Evolutionary conservation across 2,888 invertebrate genomes (phyloP), one percentile per base, ranked within the genome.

Genomic region (Dicycla oo): DNA sequence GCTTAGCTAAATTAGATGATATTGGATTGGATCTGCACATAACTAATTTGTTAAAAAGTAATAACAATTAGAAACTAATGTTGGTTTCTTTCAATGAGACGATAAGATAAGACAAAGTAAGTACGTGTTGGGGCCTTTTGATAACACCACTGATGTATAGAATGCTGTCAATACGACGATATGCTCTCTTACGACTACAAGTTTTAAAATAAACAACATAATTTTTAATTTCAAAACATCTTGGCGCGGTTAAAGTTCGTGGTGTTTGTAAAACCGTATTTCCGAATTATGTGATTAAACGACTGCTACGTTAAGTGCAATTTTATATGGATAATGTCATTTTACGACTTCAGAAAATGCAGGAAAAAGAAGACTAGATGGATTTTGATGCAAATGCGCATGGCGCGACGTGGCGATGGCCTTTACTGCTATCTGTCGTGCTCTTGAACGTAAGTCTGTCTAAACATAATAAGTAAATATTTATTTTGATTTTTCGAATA

Each of bases 31-130:
- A 51, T 75, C 18, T 3, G 2, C 64, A 43, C n/a, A 11, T 47
- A 62, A 53, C 13, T 47, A 57, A 61, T 73, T 51, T 53, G 20
- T 49, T 26, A 66, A 70, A 60, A 72, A 69, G 61, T 43, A 56
- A 69, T 67, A 76, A 78, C 69, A 78, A 86, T 82, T 80, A 82
- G 69, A 73, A 76, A 81, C 70, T 84, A 82, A 81, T 87, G 88
- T 89, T 87, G 86, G 88, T 88, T 92, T 90, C 91, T 92, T 92
- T 91, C 89, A 89, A 87, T 74, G 73, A 75, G 76, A 87, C 86
- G 95, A 95, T 95, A 94, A 95, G 95, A 95, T 95, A 95, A 94
- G 91, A 91, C 92, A 90, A 94, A 93, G 92, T 93, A 92, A 88
- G 86, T 87, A 91, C 89, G 91, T 90, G 90, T 88, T 89, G 89